These are phyloP conservation scores for Coregonus sp. DNA, from an alignment of 2,797 vertebrate species.

Conservation along the genomic window DNA sequence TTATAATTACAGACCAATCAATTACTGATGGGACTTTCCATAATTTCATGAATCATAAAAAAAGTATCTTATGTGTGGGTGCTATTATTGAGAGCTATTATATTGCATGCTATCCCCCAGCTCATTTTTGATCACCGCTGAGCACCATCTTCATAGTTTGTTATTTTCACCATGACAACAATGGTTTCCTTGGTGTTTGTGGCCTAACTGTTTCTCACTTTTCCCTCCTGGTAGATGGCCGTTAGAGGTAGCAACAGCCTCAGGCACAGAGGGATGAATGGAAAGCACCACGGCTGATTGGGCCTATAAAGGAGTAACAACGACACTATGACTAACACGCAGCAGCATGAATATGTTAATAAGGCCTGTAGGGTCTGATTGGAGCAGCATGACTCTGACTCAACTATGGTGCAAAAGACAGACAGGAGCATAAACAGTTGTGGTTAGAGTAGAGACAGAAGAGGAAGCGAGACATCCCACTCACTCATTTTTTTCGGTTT, in stretches of 20 bases:
- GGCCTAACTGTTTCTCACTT: conserved; percentile 26
- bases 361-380: conserved; percentile 48
- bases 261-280: conserved; percentile 38
- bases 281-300: conserved; percentile 55
- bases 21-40: too few species aligned
- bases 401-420: conserved; percentile 48
- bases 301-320: conserved; percentile 63
- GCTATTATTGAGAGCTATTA: too few species aligned
- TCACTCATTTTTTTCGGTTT: too few species aligned
- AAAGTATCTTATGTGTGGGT: too few species aligned
- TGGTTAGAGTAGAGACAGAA: conserved; percentile 6
- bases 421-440: conserved; percentile 56
- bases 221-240: conserved; percentile 40
- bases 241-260: conserved; percentile 37
- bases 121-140: too few species aligned
- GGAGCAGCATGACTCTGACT: conserved; percentile 65
- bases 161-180: too few species aligned
- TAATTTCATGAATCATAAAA: too few species aligned
- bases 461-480: too few species aligned
- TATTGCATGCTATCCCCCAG: too few species aligned
- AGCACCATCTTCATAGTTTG: too few species aligned
- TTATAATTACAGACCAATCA: too few species aligned
- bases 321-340: conserved; percentile 43
- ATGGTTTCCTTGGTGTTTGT: too few species aligned
- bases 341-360: conserved; percentile 61